Evolutionary conservation across 2,797 vertebrate species (phyloP), one percentile per base, ranked within the genome.

Genomic region (Hemibagrus guttatus): DNA sequence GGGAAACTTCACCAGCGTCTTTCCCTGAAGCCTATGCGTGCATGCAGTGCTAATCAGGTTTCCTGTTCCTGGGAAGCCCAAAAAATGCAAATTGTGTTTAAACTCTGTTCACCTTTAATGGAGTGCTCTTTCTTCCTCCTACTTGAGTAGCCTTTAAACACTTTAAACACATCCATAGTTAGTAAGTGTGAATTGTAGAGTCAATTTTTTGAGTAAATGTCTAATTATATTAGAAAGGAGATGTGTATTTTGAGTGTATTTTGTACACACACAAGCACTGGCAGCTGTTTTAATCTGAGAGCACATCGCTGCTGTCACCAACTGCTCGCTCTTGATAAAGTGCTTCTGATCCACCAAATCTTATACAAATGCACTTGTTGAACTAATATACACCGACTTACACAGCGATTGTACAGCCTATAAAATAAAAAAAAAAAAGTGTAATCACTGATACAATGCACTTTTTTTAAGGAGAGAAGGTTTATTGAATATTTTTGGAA

Each of bases 31-130:
- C 49, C 35, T 31, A 26, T 54, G 3, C 42, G 17, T 69, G 26
- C 11, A n/a, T 6, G 23, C 28, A 35, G n/a, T 2, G n/a, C 64
- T 82, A 72, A 66, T 76, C 42, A 21, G 54, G 66, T 81, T 87
- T 82, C 16, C 42, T 83, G 17, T 54, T n/a, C 59, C 54, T 72
- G 85, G 72, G 52, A 86, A 61, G 39, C 23, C 35, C 39, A 31
- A 74, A 74, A 63, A 31, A 61, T 26, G 35, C 58, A 39, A 61
- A 42, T 80, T 16, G 7, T 46, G 42, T 46, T 46, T 6, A 46
- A 46, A 46, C 31, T 26, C 74, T 9, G 13, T 54, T 31, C 46
- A 56, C 6, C 23, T 78, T 56, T 8, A 31, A 31, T 26, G 26
- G 26, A 28, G 26, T 5, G 4, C 14, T 31, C n/a, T 19, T 56